Base-by-base conservation (phyloP, 2,888 invertebrate species). In the Gisinianus flammeolus region DNA sequence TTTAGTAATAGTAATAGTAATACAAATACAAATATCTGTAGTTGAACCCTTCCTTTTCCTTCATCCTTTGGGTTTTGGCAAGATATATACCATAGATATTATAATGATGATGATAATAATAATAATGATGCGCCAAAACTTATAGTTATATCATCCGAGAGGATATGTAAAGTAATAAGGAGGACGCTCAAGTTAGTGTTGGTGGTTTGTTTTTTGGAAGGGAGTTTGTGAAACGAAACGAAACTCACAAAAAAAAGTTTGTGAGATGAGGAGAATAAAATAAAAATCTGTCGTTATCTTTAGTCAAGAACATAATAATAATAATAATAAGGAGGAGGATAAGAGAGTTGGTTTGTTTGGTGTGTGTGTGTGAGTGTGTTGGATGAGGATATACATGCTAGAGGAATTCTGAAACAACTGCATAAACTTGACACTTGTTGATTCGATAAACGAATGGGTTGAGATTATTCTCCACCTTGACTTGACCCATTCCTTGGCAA, bases 381-480 rank as follows among this genome's bases (percentile, higher is more conserved):
- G 16, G 44, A 44, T 44, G 44, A 44, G 6, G 44, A 1, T 58
- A 58, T 24, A 58, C 16, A 58, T 24, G 58, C 71, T 56, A 30
- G 56, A 71, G 71, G 71, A 71, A 71, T 10, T 19, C n/a, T 5
- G 28, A 72, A 72, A 72, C 72, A 72, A 67, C 67, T 52, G 68
- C 68, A 66, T 68, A 58, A 67, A 79, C 76, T 76, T 79, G 79
- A 79, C 79, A 79, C 76, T 79, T 75, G 79, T 79, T 75, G 79
- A 79, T 75, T 79, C 76, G 78, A 78, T 78, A 78, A 74, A 78
- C 73, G 71, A 58, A 79, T 64, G 68, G 69, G 78, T n/a, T 70
- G 78, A 78, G 8, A 74, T 74, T 44, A 66, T 74, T 66, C 74
- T 66, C 74, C 74, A 66, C 74, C 74, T 74, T 74, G 30, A 67